These are phyloP conservation scores for Ctenomys sociabilis DNA, from an alignment of 2,113 vertebrate species.

Conservation along the genomic window DNA sequence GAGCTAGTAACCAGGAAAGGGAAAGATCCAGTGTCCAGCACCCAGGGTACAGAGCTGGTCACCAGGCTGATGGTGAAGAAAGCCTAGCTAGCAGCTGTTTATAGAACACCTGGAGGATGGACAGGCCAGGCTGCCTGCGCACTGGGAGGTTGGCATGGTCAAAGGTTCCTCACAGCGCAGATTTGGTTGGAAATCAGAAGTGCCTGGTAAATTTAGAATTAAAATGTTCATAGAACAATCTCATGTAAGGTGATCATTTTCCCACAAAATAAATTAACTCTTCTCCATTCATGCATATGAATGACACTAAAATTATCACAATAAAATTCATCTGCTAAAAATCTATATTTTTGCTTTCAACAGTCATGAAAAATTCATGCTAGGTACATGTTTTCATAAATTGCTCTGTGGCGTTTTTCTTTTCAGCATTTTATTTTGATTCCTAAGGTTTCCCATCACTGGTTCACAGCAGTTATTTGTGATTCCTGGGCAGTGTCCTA, in stretches of 20 bases:
- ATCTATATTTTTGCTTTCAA: not conserved
- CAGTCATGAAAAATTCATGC: not conserved
- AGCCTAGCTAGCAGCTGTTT: not conserved
- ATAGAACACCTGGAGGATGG: not conserved
- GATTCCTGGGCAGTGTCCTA: not conserved
- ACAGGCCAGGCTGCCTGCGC: not conserved
- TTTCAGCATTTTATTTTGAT: not conserved
- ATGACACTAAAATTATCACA: constrained; percentile 4
- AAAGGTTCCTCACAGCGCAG: not conserved
- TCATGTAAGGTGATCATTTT: constrained; percentile 7
- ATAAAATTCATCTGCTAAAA: constrained; percentile 46
- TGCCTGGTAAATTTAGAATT: not conserved
- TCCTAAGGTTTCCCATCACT: constrained; percentile 6
- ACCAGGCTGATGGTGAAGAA: not conserved
- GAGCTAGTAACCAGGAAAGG: not conserved
- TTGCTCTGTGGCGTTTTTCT: not conserved
- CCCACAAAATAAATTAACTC: not conserved
- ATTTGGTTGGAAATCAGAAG: not conserved
- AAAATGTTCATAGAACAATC: not conserved
- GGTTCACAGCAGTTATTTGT: constrained; percentile 5
- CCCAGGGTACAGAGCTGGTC: not conserved
- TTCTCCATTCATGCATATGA: constrained; percentile 3
- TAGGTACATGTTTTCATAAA: not conserved
- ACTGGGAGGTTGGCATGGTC: not conserved
- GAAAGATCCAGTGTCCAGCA: not conserved